Evolutionary conservation across 2,888 invertebrate species (phyloP), one percentile per base, ranked within the genome.

Genomic region (Cantharis rufa): DNA sequence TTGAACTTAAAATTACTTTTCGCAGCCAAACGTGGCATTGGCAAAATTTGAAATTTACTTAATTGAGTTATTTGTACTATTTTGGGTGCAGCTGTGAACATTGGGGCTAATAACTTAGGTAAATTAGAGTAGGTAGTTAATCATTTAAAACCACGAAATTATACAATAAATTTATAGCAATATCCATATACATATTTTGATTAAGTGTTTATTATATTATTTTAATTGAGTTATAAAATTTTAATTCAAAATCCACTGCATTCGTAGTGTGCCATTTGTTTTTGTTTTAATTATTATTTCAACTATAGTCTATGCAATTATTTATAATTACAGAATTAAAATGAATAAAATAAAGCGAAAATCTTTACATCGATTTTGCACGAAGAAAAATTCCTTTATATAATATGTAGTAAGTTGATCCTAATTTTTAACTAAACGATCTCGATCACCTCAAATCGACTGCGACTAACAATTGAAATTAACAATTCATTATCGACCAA

Each of bases 61-160:
- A 18, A 24, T 69, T 69, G 62, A 24, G 62, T 73, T 69, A 68
- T 73, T 27, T 15, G 62, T 62, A 27, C 69, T 69, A 69, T 73
- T 62, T 62, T 62, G 69, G 73, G 69, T 69, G 69, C 73, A 69
- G 72, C 72, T 72, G 73, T 62, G 24, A 66, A 24, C 64, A 24
- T 66, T 66, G 24, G 18, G 69, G 73, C 73, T 73, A 73, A 73
- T 69, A 73, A 73, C 73, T 73, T 73, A 69, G 73, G 73, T 73
- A 73, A 73, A 73, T 69, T 73, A 73, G 28, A 69, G 24, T 66
- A 66, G 27, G 62, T 73, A 73, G 62, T 69, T 69, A 62, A 63
- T 73, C 73, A 73, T 18, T 21, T 64, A 68, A 72, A 72, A 66
- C 68, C 72, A 68, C 48, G 61, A 72, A 68, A 66, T 64, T 48